These are phyloP conservation scores for Mormoops blainvillei DNA, from an alignment of 2,113 vertebrate genomes.

Conservation along the genomic window DNA sequence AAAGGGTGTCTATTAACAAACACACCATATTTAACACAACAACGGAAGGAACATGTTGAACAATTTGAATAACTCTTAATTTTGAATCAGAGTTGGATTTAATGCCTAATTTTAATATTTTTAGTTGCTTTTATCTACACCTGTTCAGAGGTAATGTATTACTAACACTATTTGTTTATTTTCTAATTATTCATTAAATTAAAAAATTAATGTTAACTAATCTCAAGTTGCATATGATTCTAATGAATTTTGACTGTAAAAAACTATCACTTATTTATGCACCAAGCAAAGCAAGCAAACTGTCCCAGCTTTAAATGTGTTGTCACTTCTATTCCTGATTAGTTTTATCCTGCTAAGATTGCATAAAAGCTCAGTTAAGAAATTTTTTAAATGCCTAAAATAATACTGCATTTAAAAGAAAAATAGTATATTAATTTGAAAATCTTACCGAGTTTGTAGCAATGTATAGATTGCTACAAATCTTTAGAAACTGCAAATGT, in stretches of 20 bases:
- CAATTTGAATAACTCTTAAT: not conserved
- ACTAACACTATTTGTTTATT: not conserved
- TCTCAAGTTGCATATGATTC: not conserved
- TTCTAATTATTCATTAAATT: not conserved
- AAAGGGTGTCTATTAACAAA: not conserved
- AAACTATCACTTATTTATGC: not conserved
- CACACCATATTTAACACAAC: not conserved
- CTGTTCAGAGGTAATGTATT: not conserved
- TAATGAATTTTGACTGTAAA: not conserved
- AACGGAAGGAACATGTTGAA: not conserved
- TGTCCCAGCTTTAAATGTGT: not conserved
- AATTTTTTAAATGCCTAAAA: not conserved
- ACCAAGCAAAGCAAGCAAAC: not conserved
- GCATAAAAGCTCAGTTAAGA: not conserved
- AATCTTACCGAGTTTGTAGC: not conserved
- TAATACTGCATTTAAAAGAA: not conserved
- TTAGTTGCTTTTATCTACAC: not conserved
- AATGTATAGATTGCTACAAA: not conserved
- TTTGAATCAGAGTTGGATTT: not conserved
- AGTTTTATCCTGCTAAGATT: not conserved
- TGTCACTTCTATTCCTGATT: not conserved
- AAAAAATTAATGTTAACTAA: not conserved
- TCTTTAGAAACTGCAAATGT: not conserved
- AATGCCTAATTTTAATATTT: not conserved
- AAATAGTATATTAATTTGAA: not conserved